A percentile compares a stretch with the other conserved stretches of the same genome.
Evolutionary conservation across 2,113 vertebrate species (phyloP).

Genomic region (Hypocryptadius cinnamomeus): DNA sequence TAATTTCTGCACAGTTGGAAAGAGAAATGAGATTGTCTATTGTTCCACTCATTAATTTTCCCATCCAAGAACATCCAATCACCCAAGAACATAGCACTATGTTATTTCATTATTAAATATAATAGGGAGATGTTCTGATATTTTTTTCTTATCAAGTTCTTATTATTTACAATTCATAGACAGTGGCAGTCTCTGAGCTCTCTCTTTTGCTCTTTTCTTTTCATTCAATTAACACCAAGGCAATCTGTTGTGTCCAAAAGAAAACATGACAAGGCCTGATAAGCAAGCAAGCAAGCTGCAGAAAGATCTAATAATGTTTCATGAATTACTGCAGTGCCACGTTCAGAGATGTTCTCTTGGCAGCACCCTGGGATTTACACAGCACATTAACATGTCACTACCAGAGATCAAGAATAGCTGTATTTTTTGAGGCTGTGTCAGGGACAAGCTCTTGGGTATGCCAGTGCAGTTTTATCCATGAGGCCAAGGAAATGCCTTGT

Average conservation of each 20-base stretch:
- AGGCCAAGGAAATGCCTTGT: not conserved
- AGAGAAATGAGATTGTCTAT: slow-evolving; percentile 51
- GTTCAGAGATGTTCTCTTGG: not conserved
- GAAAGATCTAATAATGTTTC: slow-evolving; percentile 6
- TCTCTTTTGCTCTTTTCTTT: slow-evolving; percentile 13
- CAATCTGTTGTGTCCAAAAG: slow-evolving; percentile 29
- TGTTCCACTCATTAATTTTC: slow-evolving; percentile 33
- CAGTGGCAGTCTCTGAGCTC: slow-evolving; percentile 21
- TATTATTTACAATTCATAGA: slow-evolving; percentile 3
- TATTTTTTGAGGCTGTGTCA: not conserved
- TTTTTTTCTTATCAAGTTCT: slow-evolving; percentile 7
- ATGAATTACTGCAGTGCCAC: not conserved
- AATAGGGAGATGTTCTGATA: slow-evolving; percentile 54
- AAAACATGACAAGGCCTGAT: slow-evolving; percentile 14
- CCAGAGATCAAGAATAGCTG: not conserved
- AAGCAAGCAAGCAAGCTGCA: not conserved
- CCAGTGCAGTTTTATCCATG: not conserved
- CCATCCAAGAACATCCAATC: not conserved
- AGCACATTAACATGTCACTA: not conserved
- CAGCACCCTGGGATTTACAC: not conserved
- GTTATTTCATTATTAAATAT: slow-evolving; percentile 54
- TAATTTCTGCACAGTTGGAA: slow-evolving; percentile 53
- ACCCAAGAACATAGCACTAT: slow-evolving; percentile 10
- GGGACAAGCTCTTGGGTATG: not conserved
- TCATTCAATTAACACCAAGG: slow-evolving; percentile 33